Evolutionary conservation across 2,888 invertebrate species (phyloP).

Genomic region (Dolichopus griseipennis): DNA sequence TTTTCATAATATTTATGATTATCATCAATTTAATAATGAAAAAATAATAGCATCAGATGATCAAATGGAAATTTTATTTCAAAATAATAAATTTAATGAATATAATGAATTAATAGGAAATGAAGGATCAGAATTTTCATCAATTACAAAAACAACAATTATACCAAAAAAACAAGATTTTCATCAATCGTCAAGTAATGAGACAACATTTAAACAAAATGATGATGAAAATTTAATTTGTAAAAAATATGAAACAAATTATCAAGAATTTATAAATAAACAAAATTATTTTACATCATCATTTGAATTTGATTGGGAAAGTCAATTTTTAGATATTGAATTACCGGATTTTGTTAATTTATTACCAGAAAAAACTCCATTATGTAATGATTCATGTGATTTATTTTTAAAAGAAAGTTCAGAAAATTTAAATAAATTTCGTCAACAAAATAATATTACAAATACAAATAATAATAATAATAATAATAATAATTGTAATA

Average conservation of each 20-base stretch:
- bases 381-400: constrained; percentile 50
- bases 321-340: constrained; percentile 38
- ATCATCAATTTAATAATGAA: constrained; percentile 19
- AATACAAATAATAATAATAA: background rate
- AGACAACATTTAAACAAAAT: constrained; percentile 21
- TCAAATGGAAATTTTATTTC: background rate
- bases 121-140: background rate
- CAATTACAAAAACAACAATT: background rate
- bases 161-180: constrained; percentile 11
- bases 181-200: constrained; percentile 14
- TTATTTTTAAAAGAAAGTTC: constrained; percentile 46
- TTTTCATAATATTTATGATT: constrained; percentile 15
- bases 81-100: background rate
- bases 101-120: background rate
- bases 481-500: background rate
- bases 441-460: constrained; percentile 11
- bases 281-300: background rate
- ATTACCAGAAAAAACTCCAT: constrained; percentile 48
- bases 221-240: constrained; percentile 13
- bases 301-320: constrained; percentile 35
- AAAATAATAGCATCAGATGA: background rate
- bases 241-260: constrained; percentile 23
- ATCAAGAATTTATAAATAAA: constrained; percentile 10
- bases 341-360: constrained; percentile 36
- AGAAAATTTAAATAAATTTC: constrained; percentile 33